Evolutionary conservation across 2,888 invertebrate genomes (phyloP).

Genomic region (Drosophila kokeensis): DNA sequence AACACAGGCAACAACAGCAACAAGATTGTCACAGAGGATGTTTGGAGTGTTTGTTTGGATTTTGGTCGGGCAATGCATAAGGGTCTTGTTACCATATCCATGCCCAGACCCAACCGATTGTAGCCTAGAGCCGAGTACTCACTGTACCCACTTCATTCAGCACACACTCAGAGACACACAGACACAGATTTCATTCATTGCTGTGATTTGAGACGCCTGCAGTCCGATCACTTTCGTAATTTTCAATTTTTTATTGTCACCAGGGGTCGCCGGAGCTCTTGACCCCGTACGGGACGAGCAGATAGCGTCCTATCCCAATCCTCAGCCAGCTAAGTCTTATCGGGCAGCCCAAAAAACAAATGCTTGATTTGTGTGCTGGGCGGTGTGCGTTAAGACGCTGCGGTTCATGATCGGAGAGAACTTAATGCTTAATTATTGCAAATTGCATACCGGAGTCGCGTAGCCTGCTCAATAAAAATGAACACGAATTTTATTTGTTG

Average conservation of each 20-base stretch:
- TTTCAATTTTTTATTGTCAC: slow-evolving; percentile 69
- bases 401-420: slow-evolving; percentile 52
- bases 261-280: slow-evolving; percentile 68
- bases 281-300: slow-evolving; percentile 43
- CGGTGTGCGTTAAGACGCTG: slow-evolving; percentile 16
- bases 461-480: slow-evolving; percentile 57
- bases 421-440: slow-evolving; percentile 81
- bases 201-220: slow-evolving; percentile 68
- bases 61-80: slow-evolving; percentile 15
- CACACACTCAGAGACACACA: slow-evolving; percentile 33
- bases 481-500: slow-evolving; percentile 70
- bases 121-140: slow-evolving; percentile 19
- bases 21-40: slow-evolving; percentile 56
- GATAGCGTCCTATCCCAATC: slow-evolving; percentile 28
- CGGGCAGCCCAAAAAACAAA: slow-evolving; percentile 32
- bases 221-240: slow-evolving; percentile 47
- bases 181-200: slow-evolving; percentile 69
- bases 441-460: slow-evolving; percentile 67
- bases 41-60: slow-evolving; percentile 29
- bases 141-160: slow-evolving; percentile 76
- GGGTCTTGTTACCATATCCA: slow-evolving; percentile 47
- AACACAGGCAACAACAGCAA: slow-evolving; percentile 8
- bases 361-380: slow-evolving; percentile 29
- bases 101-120: slow-evolving; percentile 33
- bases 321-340: slow-evolving; percentile 23